Percentiles rank a stretch among this genome's conserved stretches.
Conservation (phyloP, 2,888 invertebrate genomes). For the Azorinus chamasolen region DNA sequence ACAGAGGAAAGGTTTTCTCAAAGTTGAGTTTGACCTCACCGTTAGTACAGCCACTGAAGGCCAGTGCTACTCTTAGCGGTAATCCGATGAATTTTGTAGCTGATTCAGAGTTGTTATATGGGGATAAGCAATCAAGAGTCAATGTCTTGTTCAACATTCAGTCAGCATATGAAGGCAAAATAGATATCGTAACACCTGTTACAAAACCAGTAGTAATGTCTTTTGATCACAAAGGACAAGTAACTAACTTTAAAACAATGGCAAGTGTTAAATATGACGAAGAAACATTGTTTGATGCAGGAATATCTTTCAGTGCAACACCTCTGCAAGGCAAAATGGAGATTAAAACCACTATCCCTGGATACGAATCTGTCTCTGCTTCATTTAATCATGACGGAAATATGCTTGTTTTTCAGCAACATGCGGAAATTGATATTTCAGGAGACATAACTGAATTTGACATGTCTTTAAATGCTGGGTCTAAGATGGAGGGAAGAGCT, state of each 20-base stretch:
- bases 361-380: slow-evolving; percentile 24
- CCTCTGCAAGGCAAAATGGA: slow-evolving; percentile 1
- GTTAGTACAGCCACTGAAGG: too few species aligned
- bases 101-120: background rate
- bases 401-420: slow-evolving; percentile 37
- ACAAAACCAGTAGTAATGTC: background rate
- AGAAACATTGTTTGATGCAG: slow-evolving; percentile 19
- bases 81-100: too few species aligned
- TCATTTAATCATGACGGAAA: slow-evolving; percentile 41
- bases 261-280: slow-evolving; percentile 9
- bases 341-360: background rate
- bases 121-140: background rate
- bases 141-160: slow-evolving; percentile 19
- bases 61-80: too few species aligned
- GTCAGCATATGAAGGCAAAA: slow-evolving; percentile 3
- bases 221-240: slow-evolving; percentile 47
- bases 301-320: background rate
- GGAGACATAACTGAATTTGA: slow-evolving; percentile 62
- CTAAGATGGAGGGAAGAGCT: slow-evolving; percentile 40
- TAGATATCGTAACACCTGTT: background rate
- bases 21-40: too few species aligned
- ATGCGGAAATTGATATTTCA: slow-evolving; percentile 39
- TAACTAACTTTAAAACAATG: slow-evolving; percentile 32
- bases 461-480: slow-evolving; percentile 50
- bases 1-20: too few species aligned